These are phyloP conservation scores for Sminthurinus signatus DNA, from an alignment of 1,140 invertebrate species.

Conservation along the genomic window DNA sequence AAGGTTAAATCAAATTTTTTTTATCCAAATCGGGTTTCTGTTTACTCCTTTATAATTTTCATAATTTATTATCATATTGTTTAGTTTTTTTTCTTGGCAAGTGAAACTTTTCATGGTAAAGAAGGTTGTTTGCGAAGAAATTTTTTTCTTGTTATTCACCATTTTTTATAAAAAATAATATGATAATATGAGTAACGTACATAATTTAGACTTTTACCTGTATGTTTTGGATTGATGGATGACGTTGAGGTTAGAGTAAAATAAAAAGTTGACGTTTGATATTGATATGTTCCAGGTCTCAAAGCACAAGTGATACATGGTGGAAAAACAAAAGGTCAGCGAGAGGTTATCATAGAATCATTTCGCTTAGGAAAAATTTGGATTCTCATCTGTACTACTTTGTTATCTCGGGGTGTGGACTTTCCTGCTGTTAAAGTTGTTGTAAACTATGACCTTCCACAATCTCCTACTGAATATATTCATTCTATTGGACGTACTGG, in stretches of 20 bases:
- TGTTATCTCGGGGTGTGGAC: slow-evolving; percentile 95
- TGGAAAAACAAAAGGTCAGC: slow-evolving; percentile 76
- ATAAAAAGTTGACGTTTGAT: background rate
- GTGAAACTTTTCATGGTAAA: too few species aligned
- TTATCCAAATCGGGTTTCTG: too few species aligned
- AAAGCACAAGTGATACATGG: slow-evolving; percentile 86
- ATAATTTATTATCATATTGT: too few species aligned
- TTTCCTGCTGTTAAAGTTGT: slow-evolving; percentile 96
- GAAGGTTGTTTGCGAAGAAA: too few species aligned
- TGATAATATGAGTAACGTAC: slow-evolving; percentile 43
- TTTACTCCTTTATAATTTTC: too few species aligned
- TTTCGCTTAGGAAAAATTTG: slow-evolving; percentile 90
- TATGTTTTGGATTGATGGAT: slow-evolving; percentile 33
- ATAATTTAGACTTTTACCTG: too few species aligned
- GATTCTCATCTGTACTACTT: slow-evolving; percentile 94
- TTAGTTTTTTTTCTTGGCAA: too few species aligned
- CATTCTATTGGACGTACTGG: slow-evolving; percentile 91
- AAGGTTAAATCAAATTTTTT: too few species aligned
- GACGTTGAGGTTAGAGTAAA: background rate
- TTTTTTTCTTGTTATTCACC: too few species aligned
- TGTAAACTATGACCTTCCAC: slow-evolving; percentile 96
- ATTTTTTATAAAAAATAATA: too few species aligned
- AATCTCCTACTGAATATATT: slow-evolving; percentile 84
- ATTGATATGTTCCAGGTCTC: slow-evolving; percentile 43
- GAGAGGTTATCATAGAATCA: slow-evolving; percentile 79